These are phyloP conservation scores for Stichodactyla mertensii DNA, from an alignment of 64 coral and sea anemone species.

Conservation along the genomic window DNA sequence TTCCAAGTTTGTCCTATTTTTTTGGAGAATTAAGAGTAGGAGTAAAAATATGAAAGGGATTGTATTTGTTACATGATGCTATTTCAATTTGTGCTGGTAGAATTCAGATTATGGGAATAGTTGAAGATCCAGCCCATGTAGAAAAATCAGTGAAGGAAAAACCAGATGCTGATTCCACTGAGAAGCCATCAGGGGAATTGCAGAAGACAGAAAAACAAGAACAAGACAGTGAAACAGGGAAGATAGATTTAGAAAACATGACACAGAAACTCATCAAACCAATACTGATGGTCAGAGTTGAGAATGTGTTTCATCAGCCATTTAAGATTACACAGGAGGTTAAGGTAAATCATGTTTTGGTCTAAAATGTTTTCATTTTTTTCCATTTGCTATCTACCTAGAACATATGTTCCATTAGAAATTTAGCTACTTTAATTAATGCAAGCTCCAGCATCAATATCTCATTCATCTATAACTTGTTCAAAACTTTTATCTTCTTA, in stretches of 20 bases:
- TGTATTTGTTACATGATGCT: neutral
- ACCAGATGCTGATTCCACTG: neutral
- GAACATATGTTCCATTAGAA: too few species aligned
- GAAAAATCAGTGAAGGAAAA: neutral
- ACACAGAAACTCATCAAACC: conserved; percentile 2
- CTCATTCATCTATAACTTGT: too few species aligned
- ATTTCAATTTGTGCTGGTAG: conserved; percentile 28
- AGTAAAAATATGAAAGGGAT: too few species aligned
- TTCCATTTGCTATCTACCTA: too few species aligned
- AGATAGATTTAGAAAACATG: neutral
- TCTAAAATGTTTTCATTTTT: too few species aligned
- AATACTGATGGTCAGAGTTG: conserved; percentile 89
- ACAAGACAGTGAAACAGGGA: neutral
- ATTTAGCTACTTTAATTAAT: too few species aligned
- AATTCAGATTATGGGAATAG: conserved; percentile 57
- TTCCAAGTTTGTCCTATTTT: too few species aligned
- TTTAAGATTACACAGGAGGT: conserved; percentile 91
- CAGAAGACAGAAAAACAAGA: neutral
- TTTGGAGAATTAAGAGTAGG: too few species aligned
- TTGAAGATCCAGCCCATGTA: conserved; percentile 41
- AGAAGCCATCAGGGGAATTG: neutral
- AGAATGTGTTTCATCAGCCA: conserved; percentile 92
- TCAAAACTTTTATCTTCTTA: too few species aligned
- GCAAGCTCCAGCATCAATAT: too few species aligned
- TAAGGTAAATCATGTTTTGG: conserved; percentile 44